These are phyloP conservation scores for Drosophila koepferae DNA, from an alignment of 2,888 invertebrate species.

Conservation along the genomic window DNA sequence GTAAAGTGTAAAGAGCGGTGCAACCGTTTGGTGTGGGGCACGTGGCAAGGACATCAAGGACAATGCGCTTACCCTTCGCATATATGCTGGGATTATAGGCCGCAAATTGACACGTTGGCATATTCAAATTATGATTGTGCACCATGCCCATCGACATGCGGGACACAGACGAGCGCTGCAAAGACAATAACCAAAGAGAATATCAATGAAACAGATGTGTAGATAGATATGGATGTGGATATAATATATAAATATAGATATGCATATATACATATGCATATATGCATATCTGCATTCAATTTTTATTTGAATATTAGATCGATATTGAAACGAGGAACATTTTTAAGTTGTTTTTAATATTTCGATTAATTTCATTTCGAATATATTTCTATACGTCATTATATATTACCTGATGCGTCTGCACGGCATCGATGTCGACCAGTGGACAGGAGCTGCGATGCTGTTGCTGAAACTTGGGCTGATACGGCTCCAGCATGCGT, in stretches of 20 bases:
- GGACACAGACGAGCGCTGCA: constrained; percentile 85
- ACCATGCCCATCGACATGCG: constrained; percentile 85
- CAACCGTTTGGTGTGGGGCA: background rate
- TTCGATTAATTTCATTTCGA: background rate
- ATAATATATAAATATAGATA: background rate
- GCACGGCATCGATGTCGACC: constrained; percentile 86
- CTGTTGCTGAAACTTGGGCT: constrained; percentile 95
- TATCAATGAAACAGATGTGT: constrained; percentile 2
- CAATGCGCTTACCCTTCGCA: constrained; percentile 82
- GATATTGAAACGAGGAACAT: background rate
- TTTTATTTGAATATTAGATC: background rate
- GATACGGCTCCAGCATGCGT: constrained; percentile 95
- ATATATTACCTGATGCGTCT: constrained; percentile 81
- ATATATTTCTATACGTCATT: background rate
- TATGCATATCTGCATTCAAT: background rate
- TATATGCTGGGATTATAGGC: constrained; percentile 82
- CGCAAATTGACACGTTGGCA: constrained; percentile 84
- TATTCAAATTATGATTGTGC: constrained; percentile 83
- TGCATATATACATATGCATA: background rate
- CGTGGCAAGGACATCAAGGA: constrained; percentile 15
- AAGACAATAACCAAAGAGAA: constrained; percentile 9
- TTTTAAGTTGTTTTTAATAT: background rate
- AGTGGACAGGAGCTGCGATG: constrained; percentile 92
- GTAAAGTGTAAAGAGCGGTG: background rate
- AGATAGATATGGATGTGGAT: background rate